phyloP scores from a whole-genome alignment of 64 coral and sea anemone genomes.

The Montipora cactus region DNA sequence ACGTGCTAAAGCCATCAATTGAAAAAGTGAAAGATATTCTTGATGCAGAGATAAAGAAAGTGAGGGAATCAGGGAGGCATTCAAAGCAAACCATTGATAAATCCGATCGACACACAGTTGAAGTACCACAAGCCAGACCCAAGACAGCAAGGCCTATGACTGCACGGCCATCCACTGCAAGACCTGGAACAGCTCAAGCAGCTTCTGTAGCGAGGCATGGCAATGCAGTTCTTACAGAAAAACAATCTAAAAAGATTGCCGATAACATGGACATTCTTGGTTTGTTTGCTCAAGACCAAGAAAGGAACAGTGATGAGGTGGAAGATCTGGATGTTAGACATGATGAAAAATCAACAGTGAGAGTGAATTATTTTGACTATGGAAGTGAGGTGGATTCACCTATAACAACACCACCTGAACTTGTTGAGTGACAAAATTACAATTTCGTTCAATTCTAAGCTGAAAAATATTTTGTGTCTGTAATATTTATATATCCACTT shows the following conservation, averaged over 20 bases:
- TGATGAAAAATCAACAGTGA: conserved; percentile 68
- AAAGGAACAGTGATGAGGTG: background rate
- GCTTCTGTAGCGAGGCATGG: background rate
- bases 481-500: too few species aligned
- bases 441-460: too few species aligned
- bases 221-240: conserved; percentile 6
- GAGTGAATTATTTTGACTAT: conserved; percentile 95
- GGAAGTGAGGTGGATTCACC: conserved; percentile 74
- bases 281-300: conserved; percentile 15
- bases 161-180: conserved; percentile 27
- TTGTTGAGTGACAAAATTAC: conserved; percentile 1
- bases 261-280: conserved; percentile 70
- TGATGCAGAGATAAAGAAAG: conserved; percentile 74
- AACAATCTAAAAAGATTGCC: conserved; percentile 63
- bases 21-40: conserved; percentile 79
- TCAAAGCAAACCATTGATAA: background rate
- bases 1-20: conserved; percentile 75
- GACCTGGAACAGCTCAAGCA: conserved; percentile 34
- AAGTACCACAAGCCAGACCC: background rate
- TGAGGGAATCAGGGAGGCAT: conserved; percentile 9
- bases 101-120: background rate
- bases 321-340: background rate
- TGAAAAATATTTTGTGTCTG: too few species aligned
- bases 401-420: background rate
- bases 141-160: conserved; percentile 4